phyloP scores from a whole-genome alignment of 2,797 vertebrate genomes.

The Gila robusta region DNA sequence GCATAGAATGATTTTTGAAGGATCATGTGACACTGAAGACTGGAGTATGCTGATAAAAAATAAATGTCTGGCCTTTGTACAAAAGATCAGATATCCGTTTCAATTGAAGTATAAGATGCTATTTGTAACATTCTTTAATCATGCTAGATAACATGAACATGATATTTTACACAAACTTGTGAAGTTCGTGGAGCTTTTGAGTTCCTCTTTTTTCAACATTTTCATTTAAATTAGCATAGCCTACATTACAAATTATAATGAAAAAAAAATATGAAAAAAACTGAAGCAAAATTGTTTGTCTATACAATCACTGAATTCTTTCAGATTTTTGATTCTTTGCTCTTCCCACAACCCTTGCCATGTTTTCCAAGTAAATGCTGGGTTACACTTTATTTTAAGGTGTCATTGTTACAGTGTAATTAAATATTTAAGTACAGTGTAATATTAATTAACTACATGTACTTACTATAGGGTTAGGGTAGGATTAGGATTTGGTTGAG shows the following conservation, averaged over 20 bases:
- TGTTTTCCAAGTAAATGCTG: not conserved
- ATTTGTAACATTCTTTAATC: not conserved
- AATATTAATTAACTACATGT: too few relatives aligned
- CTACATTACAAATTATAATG: not conserved
- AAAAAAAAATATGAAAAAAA: not conserved
- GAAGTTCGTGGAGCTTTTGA: not conserved
- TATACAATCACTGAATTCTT: not conserved
- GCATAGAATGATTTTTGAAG: too few relatives aligned
- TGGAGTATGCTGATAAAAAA: too few relatives aligned
- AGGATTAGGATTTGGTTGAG: too few relatives aligned
- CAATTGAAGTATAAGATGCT: not conserved
- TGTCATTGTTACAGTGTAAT: too few relatives aligned
- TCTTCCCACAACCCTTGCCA: not conserved
- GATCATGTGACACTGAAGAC: not conserved
- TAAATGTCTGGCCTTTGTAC: too few relatives aligned
- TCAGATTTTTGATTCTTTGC: too few relatives aligned
- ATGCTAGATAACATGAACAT: not conserved
- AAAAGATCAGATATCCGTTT: not conserved
- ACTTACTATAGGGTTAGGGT: too few relatives aligned
- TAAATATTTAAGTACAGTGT: too few relatives aligned
- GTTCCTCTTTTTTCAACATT: too few relatives aligned
- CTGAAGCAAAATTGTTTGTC: not conserved
- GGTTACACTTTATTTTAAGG: too few relatives aligned
- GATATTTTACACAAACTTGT: not conserved
- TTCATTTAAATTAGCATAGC: not conserved